Percentiles rank a stretch among this genome's conserved stretches.
Conservation (phyloP, 2,888 invertebrate genomes). For the Lasioglossum oenotherae region DNA sequence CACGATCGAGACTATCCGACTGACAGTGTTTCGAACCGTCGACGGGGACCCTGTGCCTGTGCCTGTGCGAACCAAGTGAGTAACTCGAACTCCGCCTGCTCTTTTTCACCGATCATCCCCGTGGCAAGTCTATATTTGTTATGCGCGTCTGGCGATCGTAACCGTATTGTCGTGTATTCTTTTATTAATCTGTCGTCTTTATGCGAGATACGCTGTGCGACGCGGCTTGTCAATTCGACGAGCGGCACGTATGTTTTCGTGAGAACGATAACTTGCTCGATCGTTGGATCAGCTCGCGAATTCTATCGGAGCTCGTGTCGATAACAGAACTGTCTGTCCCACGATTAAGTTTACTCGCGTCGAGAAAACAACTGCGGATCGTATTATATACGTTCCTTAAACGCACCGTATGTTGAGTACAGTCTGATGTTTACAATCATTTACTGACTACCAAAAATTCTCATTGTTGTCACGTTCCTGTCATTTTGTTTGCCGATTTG, state of each 20-base stretch:
- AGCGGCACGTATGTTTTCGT: neutral
- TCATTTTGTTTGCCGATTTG: neutral
- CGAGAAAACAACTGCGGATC: neutral
- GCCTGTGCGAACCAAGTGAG: conserved; percentile 54
- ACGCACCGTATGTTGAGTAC: neutral
- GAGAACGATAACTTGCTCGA: conserved; percentile 25
- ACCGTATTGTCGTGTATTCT: conserved; percentile 15
- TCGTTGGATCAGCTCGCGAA: neutral
- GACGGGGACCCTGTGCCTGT: neutral
- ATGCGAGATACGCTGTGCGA: neutral
- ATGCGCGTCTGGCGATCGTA: conserved; percentile 21
- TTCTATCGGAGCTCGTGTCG: conserved; percentile 1
- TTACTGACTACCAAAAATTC: neutral
- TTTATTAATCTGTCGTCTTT: neutral
- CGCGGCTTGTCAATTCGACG: neutral
- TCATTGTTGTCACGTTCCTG: neutral
- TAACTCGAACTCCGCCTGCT: conserved; percentile 20
- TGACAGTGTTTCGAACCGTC: neutral
- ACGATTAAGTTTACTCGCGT: neutral
- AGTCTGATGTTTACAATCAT: conserved; percentile 16
- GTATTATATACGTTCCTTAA: neutral
- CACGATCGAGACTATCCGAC: neutral
- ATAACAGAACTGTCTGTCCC: neutral
- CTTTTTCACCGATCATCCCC: conserved; percentile 25
- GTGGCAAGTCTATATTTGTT: conserved; percentile 48